Base-by-base conservation (phyloP, 2,113 vertebrate genomes). In the Carollia perspicillata region DNA sequence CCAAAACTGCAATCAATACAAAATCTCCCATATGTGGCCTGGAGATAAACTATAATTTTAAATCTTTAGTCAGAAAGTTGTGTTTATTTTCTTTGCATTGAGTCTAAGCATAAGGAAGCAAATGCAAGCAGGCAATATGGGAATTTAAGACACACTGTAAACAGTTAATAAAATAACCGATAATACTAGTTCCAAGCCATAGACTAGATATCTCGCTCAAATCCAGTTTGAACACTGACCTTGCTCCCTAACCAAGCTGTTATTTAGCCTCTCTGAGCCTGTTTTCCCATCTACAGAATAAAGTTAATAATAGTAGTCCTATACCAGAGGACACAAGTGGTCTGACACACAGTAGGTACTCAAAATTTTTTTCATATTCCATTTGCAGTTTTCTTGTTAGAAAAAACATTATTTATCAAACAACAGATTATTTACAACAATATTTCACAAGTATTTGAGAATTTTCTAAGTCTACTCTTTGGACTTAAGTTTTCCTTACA, bases 401-500 rank as follows among this genome's bases (percentile, higher is more conserved):
- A 35, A 69, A 92, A 65, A 44, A 77, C 20, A 28, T 33, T 86
- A 71, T 68, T 66, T n/a, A 80, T 79, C 49, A 49, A 89, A 87
- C 9, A 74, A 86, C 60, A 81, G 9, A 92, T 91, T 77, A 92
- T 49, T 81, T 92, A 53, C 23, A 68, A 85, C n/a, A 72, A 6
- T 75, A 53, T 51, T 37, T n/a, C 80, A 16, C 44, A 84, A 95
- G 5, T 81, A 90, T 63, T 42, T 1, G 66, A 40, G 28, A 60
- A 90, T 81, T 94, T 80, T 77, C 71, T 91, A 94, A 96, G 11
- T n/a, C 63, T 35, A 78, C 51, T 92, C 72, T 89, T 83, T 72
- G 26, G 17, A 84, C 78, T 93, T 49, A 87, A 58, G 49, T 37
- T 89, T 95, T 93, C 49, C 30, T 87, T 63, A 80, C 30, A 95